phyloP scores from a whole-genome alignment of 2,888 invertebrate genomes.

The Antitype chi region DNA sequence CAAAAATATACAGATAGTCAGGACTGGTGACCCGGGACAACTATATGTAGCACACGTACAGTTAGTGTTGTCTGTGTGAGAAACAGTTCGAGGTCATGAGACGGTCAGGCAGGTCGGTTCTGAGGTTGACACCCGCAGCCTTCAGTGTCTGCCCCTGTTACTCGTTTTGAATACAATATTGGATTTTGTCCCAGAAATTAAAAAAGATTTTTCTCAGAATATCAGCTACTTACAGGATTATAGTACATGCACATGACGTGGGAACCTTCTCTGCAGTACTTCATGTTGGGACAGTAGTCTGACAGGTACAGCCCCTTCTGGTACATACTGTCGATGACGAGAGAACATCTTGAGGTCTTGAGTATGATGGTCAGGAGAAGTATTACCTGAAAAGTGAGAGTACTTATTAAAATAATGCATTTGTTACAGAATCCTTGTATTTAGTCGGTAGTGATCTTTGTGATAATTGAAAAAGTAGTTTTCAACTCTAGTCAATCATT shows the following conservation, averaged over 20 bases:
- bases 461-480: too few relatives aligned
- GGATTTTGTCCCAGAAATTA: too few relatives aligned
- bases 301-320: slow-evolving; percentile 70
- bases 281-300: slow-evolving; percentile 79
- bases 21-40: background rate
- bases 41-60: background rate
- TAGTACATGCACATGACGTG: slow-evolving; percentile 85
- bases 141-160: too few relatives aligned
- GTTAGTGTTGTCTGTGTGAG: background rate
- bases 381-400: slow-evolving; percentile 58
- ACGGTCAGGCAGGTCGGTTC: too few relatives aligned
- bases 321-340: slow-evolving; percentile 69
- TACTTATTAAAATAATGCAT: background rate
- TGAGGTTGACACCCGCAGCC: too few relatives aligned
- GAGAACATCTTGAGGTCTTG: slow-evolving; percentile 61
- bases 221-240: slow-evolving; percentile 75
- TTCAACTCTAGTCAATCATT: too few relatives aligned
- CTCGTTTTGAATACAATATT: too few relatives aligned
- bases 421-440: background rate
- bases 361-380: slow-evolving; percentile 42
- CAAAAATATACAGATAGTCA: background rate
- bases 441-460: too few relatives aligned
- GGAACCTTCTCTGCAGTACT: slow-evolving; percentile 77
- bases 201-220: too few relatives aligned
- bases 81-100: too few relatives aligned